Conservation (phyloP, 2,888 invertebrate genomes). For the Conchocele bisecta region DNA sequence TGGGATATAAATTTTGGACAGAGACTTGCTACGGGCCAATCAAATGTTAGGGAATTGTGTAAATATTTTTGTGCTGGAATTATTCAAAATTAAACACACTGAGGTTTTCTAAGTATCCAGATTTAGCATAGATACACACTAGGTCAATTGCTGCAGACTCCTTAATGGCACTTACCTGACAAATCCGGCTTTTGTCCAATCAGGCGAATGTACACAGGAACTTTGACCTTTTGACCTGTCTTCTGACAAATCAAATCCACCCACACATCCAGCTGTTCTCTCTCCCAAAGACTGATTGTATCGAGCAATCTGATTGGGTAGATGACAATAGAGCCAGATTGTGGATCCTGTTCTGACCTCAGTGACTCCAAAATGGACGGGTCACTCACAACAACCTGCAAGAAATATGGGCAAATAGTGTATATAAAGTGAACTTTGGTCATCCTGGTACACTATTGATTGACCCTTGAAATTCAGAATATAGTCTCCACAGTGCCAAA, state of each 20-base stretch:
- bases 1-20: no score
- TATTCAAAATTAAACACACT: no score
- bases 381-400: conserved; percentile 75
- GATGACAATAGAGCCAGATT: conserved; percentile 64
- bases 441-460: no score
- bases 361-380: conserved; percentile 69
- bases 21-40: no score
- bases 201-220: conserved; percentile 74
- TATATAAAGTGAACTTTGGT: no score
- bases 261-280: conserved; percentile 70
- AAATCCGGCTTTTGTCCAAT: conserved; percentile 74
- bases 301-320: conserved; percentile 76
- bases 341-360: conserved; percentile 68
- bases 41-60: no score
- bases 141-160: background rate
- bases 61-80: no score
- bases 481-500: no score
- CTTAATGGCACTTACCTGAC: conserved; percentile 56
- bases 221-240: conserved; percentile 74
- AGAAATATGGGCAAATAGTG: no score
- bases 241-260: conserved; percentile 70
- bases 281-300: conserved; percentile 72
- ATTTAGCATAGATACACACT: no score
- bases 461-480: no score
- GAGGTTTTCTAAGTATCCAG: no score